Evolutionary conservation across 2,888 invertebrate species (phyloP), one percentile per base, ranked within the genome.

Genomic region (Himalopsyche japonica): DNA sequence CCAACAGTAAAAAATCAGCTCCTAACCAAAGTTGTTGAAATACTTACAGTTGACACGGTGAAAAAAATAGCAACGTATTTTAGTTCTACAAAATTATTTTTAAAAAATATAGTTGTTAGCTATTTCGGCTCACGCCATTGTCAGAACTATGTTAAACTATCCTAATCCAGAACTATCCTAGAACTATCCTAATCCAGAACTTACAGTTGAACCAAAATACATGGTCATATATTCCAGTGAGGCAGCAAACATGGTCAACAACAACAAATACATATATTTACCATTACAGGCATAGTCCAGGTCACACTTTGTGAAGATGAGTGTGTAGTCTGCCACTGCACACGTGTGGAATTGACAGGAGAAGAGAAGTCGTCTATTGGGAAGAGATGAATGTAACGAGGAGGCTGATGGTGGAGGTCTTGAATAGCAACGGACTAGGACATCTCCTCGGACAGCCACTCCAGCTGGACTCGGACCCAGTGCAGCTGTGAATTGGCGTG

Each of bases 341-440:
- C 98, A 98, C 5, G 98, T 98, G 93, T 98, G 98, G 92, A 98
- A 98, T 94, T 98, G 97, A 90, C 96, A 95, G 80, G 96, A 95
- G 92, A 97, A 97, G 88, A 97, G 94, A n/a, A 96, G 93, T 88
- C 95, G 95, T 70, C 94, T 92, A 84, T 80, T 89, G 84, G 87
- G 78, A 87, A 88, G 82, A 85, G 88, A 30, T 88, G 87, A 48
- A 86, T 86, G 80, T 84, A 82, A 84, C 83, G 88, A 84, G 81
- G 89, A 89, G 86, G 93, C 93, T 43, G 88, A 87, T 64, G 89
- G 89, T 81, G 88, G 87, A 0, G 91, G 91, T 5, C 96, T 93
- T 88, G 97, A 95, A 93, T 97, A 98, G 90, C 98, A 98, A 90
- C 98, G 97, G 88, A 98, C 94, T 86, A 98, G 93, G 87, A 98